Evolutionary conservation across 1,140 invertebrate genomes (phyloP), one percentile per base, ranked within the genome.

Genomic region (Octopus sinensis): DNA sequence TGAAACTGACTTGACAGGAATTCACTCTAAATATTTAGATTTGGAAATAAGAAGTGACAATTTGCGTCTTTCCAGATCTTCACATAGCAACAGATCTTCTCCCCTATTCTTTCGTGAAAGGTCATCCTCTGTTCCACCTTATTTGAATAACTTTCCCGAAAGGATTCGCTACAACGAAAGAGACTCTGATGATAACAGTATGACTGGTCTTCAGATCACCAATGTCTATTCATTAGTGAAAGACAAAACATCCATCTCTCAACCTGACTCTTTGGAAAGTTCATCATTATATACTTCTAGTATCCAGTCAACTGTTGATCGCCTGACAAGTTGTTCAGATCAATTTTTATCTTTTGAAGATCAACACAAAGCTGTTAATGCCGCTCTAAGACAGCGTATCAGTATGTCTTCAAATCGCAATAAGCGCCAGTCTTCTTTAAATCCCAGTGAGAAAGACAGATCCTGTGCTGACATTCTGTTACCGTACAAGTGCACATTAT

Each of bases 401-500:
- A 79, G 82, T 13, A 12, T 73, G 68, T 7, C 68, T 6, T n/a
- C 17, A n/a, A 73, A 17, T 17, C 17, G 13, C 17, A 73, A 13
- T 73, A 13, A 23, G 13, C 68, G 68, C 13, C 68, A 5, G 68
- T 12, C 9, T 62, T 62, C 56, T 1, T 0, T 10, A 17, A 73
- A 73, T 17, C 68, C 68, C 9, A 73, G 78, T 53, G 71, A 79
- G 43, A 80, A 79, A 75, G 71, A 75, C 52, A 80, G 81, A 53
- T 52, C 79, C 5, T 77, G 73, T 54, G 80, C 81, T 23, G 85
- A 87, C 17, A 82, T 86, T 79, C 79, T 86, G 7, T 81, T 90
- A 9, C 89, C 89, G 12, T 90, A 89, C 83, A 90, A 90, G 84
- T 91, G 90, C 82, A 83, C 85, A 54, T 84, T 87, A 53, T 91